Base-by-base conservation (phyloP, 2,888 invertebrate genomes). In the Anaspis maculata region DNA sequence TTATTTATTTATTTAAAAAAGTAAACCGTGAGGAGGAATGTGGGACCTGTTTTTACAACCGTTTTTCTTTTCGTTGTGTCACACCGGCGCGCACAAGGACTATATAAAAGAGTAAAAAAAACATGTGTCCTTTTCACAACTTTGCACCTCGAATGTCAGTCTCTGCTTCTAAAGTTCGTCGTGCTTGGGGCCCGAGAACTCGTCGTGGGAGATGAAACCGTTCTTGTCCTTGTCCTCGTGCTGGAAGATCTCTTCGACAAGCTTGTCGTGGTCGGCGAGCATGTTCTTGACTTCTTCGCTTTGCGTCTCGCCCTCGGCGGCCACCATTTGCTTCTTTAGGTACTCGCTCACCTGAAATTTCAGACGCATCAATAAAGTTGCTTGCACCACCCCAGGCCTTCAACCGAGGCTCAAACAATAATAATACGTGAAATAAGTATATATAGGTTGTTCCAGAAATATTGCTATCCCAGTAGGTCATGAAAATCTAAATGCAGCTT, bases 181-280 rank as follows among this genome's bases (percentile, higher is more conserved):
- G 66, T 95, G 95, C 64, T 96, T 95, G 10, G 95, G 94, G 3
- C 94, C 95, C 14, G 90, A 91, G 72, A 96, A 96, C 68, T 96
- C 95, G 28, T 86, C 87, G 68, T 90, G 89, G 44, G 94, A 92
- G 54, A 96, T 95, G 69, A 79, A 89, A 39, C 95, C 95, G 59
- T 96, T 94, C 65, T 89, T 90, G 67, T 96, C 92, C 64, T 87
- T 89, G 64, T 96, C 95, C 65, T 96, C 95, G 62, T 94, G 92
- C 61, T 90, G 88, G 79, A 96, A 95, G 58, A 96, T 94, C 65
- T 95, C 94, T 57, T 92, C 89, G 4, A 95, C 89, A 34, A 95
- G 76, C 61, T 91, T 91, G 64, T 92, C 89, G 64, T 94, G 88
- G 57, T 89, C 84, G 37, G 83, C 83, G 33, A 88, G 68, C 82